Evolutionary conservation across 2,797 vertebrate genomes (phyloP), one percentile per base, ranked within the genome.

Genomic region (Synanceia verrucosa): DNA sequence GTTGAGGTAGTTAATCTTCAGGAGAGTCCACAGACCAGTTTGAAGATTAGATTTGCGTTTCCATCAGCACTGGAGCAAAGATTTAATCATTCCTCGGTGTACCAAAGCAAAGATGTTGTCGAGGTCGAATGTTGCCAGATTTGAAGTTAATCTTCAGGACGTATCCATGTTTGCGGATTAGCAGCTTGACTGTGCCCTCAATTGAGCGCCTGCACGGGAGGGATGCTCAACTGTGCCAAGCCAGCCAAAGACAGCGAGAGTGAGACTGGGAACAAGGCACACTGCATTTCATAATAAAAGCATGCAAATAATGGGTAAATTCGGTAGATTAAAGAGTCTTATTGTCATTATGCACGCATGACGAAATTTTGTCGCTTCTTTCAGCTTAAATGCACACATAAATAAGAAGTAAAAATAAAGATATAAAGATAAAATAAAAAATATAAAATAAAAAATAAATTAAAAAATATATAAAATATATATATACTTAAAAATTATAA

Each of bases 31-130:
- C 81, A 66, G 81, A 86, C 82, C 88, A 86, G 92, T 91, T 80
- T 79, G 82, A 70, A 86, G 93, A 94, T 94, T 93, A 93, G 86
- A 93, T 94, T 88, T 89, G 85, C 90, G 13, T 87, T 91, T 91
- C 89, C 88, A 92, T 92, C 91, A 91, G 91, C 87, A 89, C 88
- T 78, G 88, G 76, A 83, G 90, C 89, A 86, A 91, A 94, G 89
- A 94, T 94, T 93, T 93, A 94, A 94, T 94, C 92, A 93, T 92
- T 94, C 91, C 92, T 94, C 92, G 88, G 89, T 94, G 94, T 92
- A 91, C 88, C 83, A 77, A 90, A 91, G 89, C 91, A 93, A 92
- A 94, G 92, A 94, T 88, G 91, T 91, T 93, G 92, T 92, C 56
- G 91, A 87, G 93, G 91, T 93, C 92, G 92, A 88, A 79, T 82